Conservation (phyloP, 2,113 vertebrate genomes). For the Neodontobutis hainanensis region DNA sequence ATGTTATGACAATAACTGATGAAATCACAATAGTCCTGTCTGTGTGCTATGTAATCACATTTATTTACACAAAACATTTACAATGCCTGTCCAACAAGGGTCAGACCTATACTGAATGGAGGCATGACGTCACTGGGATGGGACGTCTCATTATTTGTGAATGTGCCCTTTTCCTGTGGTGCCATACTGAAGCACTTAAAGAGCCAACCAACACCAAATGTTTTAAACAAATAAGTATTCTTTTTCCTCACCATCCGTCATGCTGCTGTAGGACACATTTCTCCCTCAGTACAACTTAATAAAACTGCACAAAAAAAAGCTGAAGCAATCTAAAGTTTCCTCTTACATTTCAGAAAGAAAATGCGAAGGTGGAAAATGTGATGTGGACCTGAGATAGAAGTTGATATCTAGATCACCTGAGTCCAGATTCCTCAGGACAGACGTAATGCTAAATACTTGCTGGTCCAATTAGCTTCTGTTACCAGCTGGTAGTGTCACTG, state of each 20-base stretch:
- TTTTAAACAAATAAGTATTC: slow-evolving; percentile 58
- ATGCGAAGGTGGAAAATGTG: slow-evolving; percentile 13
- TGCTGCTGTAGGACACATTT: slow-evolving; percentile 30
- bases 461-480: slow-evolving; percentile 83
- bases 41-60: slow-evolving; percentile 27
- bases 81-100: slow-evolving; percentile 36
- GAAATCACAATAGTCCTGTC: slow-evolving; percentile 37
- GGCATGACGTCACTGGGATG: slow-evolving; percentile 60
- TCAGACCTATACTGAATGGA: slow-evolving; percentile 65
- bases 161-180: slow-evolving; percentile 73
- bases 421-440: slow-evolving; percentile 7
- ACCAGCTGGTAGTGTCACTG: slow-evolving; percentile 82
- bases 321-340: not conserved
- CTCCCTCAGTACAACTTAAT: slow-evolving; percentile 10
- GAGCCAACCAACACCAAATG: slow-evolving; percentile 34
- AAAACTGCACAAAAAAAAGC: slow-evolving; percentile 1
- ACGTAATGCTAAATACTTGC: slow-evolving; percentile 44
- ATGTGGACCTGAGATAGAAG: not conserved
- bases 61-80: slow-evolving; percentile 18
- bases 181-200: slow-evolving; percentile 72
- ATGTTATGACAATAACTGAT: slow-evolving; percentile 14
- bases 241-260: slow-evolving; percentile 23
- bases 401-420: slow-evolving; percentile 28
- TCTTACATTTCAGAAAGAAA: not conserved
- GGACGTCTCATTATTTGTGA: slow-evolving; percentile 75